Evolutionary conservation across 2,113 vertebrate genomes (phyloP), one percentile per base, ranked within the genome.

Genomic region (Gallinago undulata): DNA sequence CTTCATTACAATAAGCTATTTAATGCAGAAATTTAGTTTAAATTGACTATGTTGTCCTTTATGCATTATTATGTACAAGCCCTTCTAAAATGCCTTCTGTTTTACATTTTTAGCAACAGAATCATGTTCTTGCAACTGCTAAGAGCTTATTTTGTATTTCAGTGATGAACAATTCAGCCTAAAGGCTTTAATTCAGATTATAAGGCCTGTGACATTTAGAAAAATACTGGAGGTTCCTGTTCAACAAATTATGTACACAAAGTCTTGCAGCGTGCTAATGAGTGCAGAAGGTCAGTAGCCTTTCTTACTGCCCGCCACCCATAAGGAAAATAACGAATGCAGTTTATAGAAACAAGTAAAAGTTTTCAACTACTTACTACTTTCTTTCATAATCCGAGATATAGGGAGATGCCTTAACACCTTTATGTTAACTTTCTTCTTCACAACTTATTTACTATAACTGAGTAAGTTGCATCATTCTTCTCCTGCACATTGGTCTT

Each of bases 121-220:
- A 89, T 73, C 57, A 90, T 59, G 57, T 63, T 59, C 27, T 56
- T 79, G 64, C 57, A 76, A 66, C 8, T 94, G 87, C 82, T 78
- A 82, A 94, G 77, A 86, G 73, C 62, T 96, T 94, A 53, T 91
- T 92, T 95, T 63, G n/a, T 88, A 91, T 92, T 93, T 56, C 73
- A 85, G 78, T 76, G 67, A 60, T 78, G 83, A 93, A 75, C 23
- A 83, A 82, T 47, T 94, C 81, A 84, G n/a, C 25, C 74, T 93
- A 84, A 80, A 23, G 75, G 27, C 63, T 3, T 94, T 77, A 96
- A 88, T 96, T 64, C 66, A 74, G 47, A 47, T 89, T 94, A 84
- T 82, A 91, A 95, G 11, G 19, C 63, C 83, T 80, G 53, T 96
- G 67, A 87, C 80, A 91, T 90, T 97, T 91, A 76, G 45, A 96